Conservation (phyloP, 2,888 invertebrate genomes). For the Leucophenga maculata region DNA sequence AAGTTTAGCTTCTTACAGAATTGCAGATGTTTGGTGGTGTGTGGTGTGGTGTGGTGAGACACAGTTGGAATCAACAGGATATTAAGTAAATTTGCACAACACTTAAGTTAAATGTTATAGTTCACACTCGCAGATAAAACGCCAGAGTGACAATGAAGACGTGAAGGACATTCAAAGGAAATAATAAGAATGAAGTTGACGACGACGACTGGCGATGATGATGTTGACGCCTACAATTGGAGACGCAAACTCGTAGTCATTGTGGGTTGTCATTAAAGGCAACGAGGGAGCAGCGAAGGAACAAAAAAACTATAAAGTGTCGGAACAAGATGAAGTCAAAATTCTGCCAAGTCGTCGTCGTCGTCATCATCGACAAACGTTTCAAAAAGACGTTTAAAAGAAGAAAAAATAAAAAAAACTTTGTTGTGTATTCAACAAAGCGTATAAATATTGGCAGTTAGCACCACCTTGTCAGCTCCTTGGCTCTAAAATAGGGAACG, state of each 20-base stretch:
- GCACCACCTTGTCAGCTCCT: slow-evolving; percentile 12
- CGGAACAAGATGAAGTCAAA: background rate
- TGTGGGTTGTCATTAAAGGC: no score
- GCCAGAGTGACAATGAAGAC: background rate
- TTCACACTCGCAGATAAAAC: slow-evolving; percentile 1
- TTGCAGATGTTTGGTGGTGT: no score
- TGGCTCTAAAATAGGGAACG: background rate
- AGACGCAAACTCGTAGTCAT: no score
- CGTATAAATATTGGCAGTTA: slow-evolving; percentile 57
- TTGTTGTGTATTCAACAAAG: slow-evolving; percentile 32
- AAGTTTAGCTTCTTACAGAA: background rate
- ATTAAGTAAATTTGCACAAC: slow-evolving; percentile 23
- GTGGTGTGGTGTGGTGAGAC: no score
- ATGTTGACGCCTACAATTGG: background rate
- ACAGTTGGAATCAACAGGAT: slow-evolving; percentile 40
- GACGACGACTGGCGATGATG: background rate
- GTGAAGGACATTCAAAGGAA: slow-evolving; percentile 43
- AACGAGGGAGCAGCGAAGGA: no score
- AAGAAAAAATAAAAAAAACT: no score
- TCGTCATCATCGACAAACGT: background rate
- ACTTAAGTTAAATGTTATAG: slow-evolving; percentile 17
- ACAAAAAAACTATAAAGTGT: background rate
- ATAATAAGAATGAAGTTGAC: background rate
- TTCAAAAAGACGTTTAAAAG: no score
- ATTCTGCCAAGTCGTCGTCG: slow-evolving; percentile 7